A percentile compares a stretch with the other conserved stretches of the same genome.
phyloP scores from a whole-genome alignment of 2,888 invertebrate species.

The Phyllotreta striolata region DNA sequence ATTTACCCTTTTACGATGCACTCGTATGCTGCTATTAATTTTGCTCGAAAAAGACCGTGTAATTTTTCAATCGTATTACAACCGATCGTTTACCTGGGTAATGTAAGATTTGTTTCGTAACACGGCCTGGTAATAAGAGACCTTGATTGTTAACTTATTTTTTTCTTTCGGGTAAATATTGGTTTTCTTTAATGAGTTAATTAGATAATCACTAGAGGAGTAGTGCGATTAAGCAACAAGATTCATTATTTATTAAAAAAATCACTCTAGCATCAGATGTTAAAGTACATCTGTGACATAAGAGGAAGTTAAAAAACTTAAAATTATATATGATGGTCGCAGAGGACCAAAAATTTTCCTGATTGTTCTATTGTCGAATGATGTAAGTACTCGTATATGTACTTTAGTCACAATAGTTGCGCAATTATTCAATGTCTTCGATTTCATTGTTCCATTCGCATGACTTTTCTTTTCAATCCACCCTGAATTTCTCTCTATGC shows the following conservation, averaged over 20 bases:
- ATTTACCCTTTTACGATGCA: conserved; percentile 15
- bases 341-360: conserved; percentile 1
- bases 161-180: conserved; percentile 36
- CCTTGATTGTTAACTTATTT: conserved; percentile 23
- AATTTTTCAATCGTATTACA: conserved; percentile 14
- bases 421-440: neutral
- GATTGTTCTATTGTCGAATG: conserved; percentile 13
- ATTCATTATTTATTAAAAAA: neutral
- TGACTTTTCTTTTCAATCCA: too few relatives aligned
- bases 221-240: too few relatives aligned
- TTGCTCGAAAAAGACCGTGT: conserved; percentile 11
- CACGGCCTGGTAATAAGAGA: conserved; percentile 11
- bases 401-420: conserved; percentile 6
- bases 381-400: conserved; percentile 1
- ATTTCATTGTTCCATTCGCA: too few relatives aligned
- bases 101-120: conserved; percentile 21
- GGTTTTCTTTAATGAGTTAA: neutral
- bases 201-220: too few relatives aligned
- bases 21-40: conserved; percentile 11
- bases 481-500: too few relatives aligned
- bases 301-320: conserved; percentile 16
- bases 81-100: conserved; percentile 25
- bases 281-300: conserved; percentile 1
- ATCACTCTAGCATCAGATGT: neutral
- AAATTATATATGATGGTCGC: conserved; percentile 6